Base-by-base conservation (phyloP, 2,113 vertebrate genomes). In the Ranitomeya variabilis region DNA sequence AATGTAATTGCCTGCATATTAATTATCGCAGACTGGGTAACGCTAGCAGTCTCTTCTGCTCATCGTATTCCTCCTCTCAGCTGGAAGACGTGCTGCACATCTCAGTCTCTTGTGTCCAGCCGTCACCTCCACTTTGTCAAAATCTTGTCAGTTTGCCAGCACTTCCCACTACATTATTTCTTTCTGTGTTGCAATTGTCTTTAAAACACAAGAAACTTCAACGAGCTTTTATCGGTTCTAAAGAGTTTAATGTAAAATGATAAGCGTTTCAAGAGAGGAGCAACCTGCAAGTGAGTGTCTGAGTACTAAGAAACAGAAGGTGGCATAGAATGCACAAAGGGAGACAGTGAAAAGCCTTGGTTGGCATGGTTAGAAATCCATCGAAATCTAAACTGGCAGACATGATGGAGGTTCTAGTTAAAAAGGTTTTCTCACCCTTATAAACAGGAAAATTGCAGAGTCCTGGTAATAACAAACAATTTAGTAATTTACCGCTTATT, bases 81-180 rank as follows among this genome's bases (percentile, higher is more conserved):
- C 55, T 62, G 86, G 52, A 62, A 54, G 86, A 87, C 19, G 37
- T 21, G 74, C 85, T 23, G 31, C 64, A 57, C 37, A 19, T 81
- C 66, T 12, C 52, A 21, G 86, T 80, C 86, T 80, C 62, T 57
- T 52, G 86, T 71, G 86, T 82, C 86, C 64, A 74, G 37, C 78
- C 45, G 66, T 87, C 79, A 87, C 76, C 86, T 87, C 18, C 51
- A 74, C 80, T 88, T 82, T 88, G 79, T 88, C 79, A 74, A 19
- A 60, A 60, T n/a, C 64, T 37, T 81, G 78, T 80, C 78, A 80
- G n/a, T 37, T 18, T 19, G 67, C 67, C 79, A 87, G 37, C 54
- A 66, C 78, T 74, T 87, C 64, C 31, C 86, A 88, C 66, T 71
- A 74, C 19, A 67, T 51, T 23, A 62, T 66, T 21, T 85, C 69